Evolutionary conservation across 2,888 invertebrate species (phyloP).

Genomic region (Euzophera pinguis): DNA sequence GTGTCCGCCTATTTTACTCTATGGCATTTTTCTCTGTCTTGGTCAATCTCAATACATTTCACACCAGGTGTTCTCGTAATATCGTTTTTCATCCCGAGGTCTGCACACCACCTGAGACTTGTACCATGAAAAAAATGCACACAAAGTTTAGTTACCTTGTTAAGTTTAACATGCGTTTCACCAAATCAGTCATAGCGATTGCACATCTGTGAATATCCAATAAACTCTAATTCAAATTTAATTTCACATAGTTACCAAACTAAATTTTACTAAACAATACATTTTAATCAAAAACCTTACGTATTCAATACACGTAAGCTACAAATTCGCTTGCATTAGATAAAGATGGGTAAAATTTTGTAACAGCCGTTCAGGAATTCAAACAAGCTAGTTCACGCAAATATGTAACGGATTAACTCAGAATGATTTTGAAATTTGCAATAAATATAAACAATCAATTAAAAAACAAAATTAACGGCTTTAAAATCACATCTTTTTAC

Average conservation of each 20-base stretch:
- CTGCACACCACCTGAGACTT: too few species aligned
- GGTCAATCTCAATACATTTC: too few species aligned
- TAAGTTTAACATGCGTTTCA: neutral
- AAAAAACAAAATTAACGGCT: too few species aligned
- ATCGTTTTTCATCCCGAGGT: too few species aligned
- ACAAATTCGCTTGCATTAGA: neutral
- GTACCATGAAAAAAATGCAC: too few species aligned
- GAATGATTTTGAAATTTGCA: neutral
- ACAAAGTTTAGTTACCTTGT: too few species aligned
- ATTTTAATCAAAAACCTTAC: neutral
- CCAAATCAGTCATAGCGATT: neutral
- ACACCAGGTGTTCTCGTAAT: too few species aligned
- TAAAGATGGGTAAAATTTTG: neutral
- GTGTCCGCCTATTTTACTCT: too few species aligned
- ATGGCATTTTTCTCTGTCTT: too few species aligned
- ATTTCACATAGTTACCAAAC: slow-evolving; percentile 8
- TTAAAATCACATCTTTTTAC: too few species aligned
- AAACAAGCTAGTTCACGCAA: neutral
- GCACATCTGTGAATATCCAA: neutral
- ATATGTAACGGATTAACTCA: neutral
- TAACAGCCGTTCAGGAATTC: slow-evolving; percentile 7
- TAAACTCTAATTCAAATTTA: slow-evolving; percentile 4
- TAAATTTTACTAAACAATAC: neutral
- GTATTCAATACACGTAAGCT: neutral
- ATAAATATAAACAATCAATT: too few species aligned